Evolutionary conservation across 1,140 invertebrate species (phyloP), one percentile per base, ranked within the genome.

Genomic region (Calephelis nemesis): DNA sequence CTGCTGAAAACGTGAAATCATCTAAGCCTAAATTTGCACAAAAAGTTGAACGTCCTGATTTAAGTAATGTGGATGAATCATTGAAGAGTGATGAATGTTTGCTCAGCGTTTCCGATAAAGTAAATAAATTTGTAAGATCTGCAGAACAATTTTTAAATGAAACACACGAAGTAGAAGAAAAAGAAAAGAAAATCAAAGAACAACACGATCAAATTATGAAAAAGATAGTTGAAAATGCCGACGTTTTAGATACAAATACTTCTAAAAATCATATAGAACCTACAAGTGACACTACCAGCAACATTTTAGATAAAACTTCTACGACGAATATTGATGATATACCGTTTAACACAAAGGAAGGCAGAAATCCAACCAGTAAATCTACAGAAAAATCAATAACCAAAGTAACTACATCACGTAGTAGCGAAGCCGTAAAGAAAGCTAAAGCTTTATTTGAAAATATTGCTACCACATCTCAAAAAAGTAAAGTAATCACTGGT

Each of bases 401-500:
- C 12, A 92, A 88, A 78, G 91, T 88, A 65, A 89, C 89, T 63
- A 87, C 83, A 30, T 75, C 93, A 47, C 92, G 92, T 47, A 94
- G 93, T 72, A 94, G 92, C 42, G 94, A 94, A 73, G 93, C 93
- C 49, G 94, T 95, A 0, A 93, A 93, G 66, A 94, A 94, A 82
- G 94, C 94, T 0, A 95, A 94, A 84, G 93, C 92, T 47, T 77
- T 95, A 12, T 95, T 95, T 87, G 95, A 95, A 88, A 94, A 93
- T 54, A 94, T 93, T 74, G 93, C 93, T 60, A 90, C 89, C 6
- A 82, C 82, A 11, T 82, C 84, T 15, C 81, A 85, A 70, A 87
- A 87, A 66, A 72, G 78, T 12, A 82, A 79, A 67, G 84, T 88
- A 40, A 68, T 66, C 5, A 74, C 63, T 62, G 70, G 70, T 48